Base-by-base conservation (phyloP, 2,113 vertebrate genomes). In the Arothron firmamentum region DNA sequence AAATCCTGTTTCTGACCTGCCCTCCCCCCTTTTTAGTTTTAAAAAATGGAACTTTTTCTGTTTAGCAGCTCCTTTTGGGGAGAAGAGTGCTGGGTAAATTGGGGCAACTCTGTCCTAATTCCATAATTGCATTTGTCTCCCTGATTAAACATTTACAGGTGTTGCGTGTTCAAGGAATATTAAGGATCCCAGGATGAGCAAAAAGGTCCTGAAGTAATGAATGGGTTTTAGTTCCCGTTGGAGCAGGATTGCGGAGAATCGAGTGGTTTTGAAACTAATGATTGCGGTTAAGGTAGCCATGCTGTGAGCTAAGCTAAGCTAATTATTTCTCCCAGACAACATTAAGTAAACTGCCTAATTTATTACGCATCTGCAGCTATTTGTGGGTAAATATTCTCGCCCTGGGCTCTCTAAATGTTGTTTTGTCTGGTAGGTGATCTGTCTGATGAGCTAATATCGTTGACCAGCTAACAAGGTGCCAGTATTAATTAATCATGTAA, bases 401-500 rank as follows among this genome's bases (percentile, higher is more conserved):
- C 57, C 34, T 15, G 48, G 56, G 34, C 5, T 58, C 48, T 63
- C 48, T 41, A 47, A 19, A 21, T 55, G 65, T 53, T 53, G 52
- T 15, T 75, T 56, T 19, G 42, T 65, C 21, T 68, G 62, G 72
- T 7, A 45, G 46, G 15, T 52, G 52, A 70, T 56, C 71, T 48
- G 58, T 54, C 74, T 78, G 77, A 85, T 80, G 80, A 72, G 77
- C 46, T 62, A 68, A 38, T 48, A 14, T 41, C 82, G 76, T 69
- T 59, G 81, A 82, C 71, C 63, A 67, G 60, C 70, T 85, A 69
- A 82, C 82, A 67, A 74, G 69, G 68, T 54, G 19, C 38, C 60
- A 9, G 21, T 66, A 31, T 69, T 81, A 74, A 88, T 85, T 75
- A 77, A 80, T 72, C 66, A 71, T 64, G 74, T 65, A 59, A 78